phyloP scores from a whole-genome alignment of 2,797 vertebrate genomes.

The Sebastes hubbsi region DNA sequence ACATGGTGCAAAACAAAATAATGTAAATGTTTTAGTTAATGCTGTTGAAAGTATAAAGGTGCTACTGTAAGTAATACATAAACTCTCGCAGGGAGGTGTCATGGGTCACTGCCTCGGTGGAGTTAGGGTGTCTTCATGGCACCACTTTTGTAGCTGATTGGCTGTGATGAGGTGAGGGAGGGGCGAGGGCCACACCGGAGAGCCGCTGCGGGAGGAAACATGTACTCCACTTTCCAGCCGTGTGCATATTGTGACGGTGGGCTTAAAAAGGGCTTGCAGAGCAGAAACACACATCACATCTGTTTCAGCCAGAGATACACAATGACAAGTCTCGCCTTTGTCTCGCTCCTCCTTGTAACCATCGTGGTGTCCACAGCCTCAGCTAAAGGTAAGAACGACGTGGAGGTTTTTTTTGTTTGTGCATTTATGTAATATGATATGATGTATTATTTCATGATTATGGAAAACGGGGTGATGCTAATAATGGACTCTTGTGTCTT shows the following conservation, averaged over 20 bases:
- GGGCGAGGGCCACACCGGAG: not conserved
- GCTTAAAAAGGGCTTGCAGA: conserved; percentile 29
- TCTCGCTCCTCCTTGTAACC: conserved; percentile 29
- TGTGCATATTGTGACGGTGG: conserved; percentile 1
- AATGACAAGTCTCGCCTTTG: conserved; percentile 42
- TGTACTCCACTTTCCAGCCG: conserved; percentile 49
- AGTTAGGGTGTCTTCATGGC: not conserved
- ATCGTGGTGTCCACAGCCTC: conserved; percentile 21
- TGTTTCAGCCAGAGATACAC: not conserved
- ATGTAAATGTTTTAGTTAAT: not conserved
- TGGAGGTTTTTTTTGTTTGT: not conserved
- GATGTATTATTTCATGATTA: not conserved
- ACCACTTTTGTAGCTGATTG: no score
- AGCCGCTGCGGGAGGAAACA: conserved; percentile 46
- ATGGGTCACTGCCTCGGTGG: not conserved
- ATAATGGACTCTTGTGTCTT: not conserved
- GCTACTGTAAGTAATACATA: no score
- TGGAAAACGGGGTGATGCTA: not conserved
- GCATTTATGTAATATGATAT: not conserved
- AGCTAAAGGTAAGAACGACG: conserved; percentile 52
- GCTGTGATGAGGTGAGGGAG: not conserved
- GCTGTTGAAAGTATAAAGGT: not conserved
- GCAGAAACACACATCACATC: not conserved
- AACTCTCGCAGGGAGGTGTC: no score
- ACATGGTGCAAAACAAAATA: not conserved